phyloP scores from a whole-genome alignment of 2,797 vertebrate genomes.

The Steatocranus sp. region DNA sequence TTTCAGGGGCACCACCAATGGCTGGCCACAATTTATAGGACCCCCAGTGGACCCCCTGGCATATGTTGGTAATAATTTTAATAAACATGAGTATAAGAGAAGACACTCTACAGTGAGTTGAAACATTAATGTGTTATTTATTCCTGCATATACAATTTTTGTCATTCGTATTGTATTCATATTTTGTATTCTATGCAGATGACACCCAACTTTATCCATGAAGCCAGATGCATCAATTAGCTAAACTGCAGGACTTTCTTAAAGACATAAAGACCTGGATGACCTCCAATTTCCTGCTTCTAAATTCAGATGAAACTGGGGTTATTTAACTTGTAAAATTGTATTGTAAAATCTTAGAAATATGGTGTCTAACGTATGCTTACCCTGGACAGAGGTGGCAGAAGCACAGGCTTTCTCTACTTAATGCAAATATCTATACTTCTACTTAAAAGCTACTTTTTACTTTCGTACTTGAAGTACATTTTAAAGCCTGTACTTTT shows the following conservation, averaged over 20 bases:
- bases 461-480: background rate
- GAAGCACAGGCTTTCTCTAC: background rate
- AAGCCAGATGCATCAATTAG: background rate
- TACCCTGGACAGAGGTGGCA: background rate
- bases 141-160: background rate
- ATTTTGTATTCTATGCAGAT: background rate
- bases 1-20: background rate
- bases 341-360: background rate
- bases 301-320: background rate
- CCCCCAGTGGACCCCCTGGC: background rate
- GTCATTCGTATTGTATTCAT: background rate
- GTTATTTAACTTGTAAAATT: background rate
- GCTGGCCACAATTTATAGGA: background rate
- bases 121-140: background rate
- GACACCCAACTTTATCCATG: background rate
- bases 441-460: background rate
- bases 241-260: background rate
- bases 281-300: background rate
- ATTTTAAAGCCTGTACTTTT: background rate
- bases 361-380: background rate
- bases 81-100: background rate
- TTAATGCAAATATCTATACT: background rate
- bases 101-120: background rate
- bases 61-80: background rate
- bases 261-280: background rate